phyloP scores from a whole-genome alignment of 2,888 invertebrate species.

The Empis stercorea region DNA sequence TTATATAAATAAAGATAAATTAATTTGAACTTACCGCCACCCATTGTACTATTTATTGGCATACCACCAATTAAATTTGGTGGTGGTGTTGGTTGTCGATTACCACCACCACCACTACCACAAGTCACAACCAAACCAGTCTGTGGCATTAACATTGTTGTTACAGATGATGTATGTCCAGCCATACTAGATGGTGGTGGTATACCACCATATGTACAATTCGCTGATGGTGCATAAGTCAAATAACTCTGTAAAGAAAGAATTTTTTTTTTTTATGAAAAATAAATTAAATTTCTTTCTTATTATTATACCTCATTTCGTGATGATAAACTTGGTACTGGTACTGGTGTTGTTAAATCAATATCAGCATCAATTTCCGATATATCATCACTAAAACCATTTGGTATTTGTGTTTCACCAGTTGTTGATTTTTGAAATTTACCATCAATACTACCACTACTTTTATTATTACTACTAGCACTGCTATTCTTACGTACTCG shows the following conservation, averaged over 20 bases:
- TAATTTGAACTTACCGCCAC: too few relatives aligned
- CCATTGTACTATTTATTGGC: constrained; percentile 9
- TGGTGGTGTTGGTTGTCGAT: constrained; percentile 22
- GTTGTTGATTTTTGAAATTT: constrained; percentile 56
- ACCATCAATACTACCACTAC: constrained; percentile 16
- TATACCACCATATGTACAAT: constrained; percentile 27
- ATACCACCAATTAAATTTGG: constrained; percentile 16
- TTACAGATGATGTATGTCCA: constrained; percentile 22
- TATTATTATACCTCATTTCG: constrained; percentile 31
- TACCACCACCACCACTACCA: constrained; percentile 13
- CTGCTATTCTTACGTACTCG: constrained; percentile 30
- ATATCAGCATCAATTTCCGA: constrained; percentile 69
- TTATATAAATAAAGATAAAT: too few relatives aligned
- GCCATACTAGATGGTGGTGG: constrained; percentile 19
- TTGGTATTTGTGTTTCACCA: constrained; percentile 62
- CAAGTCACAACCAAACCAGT: constrained; percentile 20
- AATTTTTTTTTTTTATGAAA: too few relatives aligned
- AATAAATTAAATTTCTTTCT: too few relatives aligned
- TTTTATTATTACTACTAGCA: constrained; percentile 22
- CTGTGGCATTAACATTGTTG: constrained; percentile 30
- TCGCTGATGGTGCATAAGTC: constrained; percentile 32
- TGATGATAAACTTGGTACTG: constrained; percentile 36
- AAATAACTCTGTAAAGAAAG: constrained; percentile 23
- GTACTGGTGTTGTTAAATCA: constrained; percentile 49
- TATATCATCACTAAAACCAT: constrained; percentile 70